phyloP scores from a whole-genome alignment of 2,888 invertebrate species.

The Rhaphigaster nebulosa region DNA sequence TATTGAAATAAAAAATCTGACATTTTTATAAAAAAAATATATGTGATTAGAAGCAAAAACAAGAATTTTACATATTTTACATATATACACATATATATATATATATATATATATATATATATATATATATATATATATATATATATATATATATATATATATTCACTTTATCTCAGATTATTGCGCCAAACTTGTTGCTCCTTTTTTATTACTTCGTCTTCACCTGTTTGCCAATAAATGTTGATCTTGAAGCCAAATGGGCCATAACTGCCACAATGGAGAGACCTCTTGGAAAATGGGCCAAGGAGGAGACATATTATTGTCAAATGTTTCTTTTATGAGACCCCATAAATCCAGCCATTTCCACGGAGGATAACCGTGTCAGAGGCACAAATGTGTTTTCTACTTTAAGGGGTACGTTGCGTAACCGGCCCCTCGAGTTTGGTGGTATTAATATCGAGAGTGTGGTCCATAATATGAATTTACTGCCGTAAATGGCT shows the following conservation, averaged over 20 bases:
- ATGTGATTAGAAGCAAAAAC: too few species aligned
- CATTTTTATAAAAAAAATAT: too few species aligned
- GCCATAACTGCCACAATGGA: not conserved
- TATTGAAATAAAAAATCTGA: too few species aligned
- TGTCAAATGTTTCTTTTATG: conserved; percentile 27
- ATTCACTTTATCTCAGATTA: too few species aligned
- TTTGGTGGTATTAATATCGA: not conserved
- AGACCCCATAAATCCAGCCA: not conserved
- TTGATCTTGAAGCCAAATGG: not conserved
- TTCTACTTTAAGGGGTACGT: not conserved
- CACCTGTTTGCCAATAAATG: not conserved
- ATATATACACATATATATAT: too few species aligned
- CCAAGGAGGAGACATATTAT: not conserved
- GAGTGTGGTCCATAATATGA: not conserved
- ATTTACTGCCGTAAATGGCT: not conserved
- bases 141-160: too few species aligned
- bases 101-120: too few species aligned
- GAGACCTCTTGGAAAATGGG: not conserved
- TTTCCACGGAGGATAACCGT: not conserved
- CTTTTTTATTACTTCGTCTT: not conserved
- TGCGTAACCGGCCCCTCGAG: not conserved
- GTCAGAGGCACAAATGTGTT: not conserved
- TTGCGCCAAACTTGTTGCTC: not conserved
- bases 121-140: too few species aligned
- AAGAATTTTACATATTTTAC: too few species aligned